Conservation (phyloP, 2,888 invertebrate genomes). For the Alviniconcha strummeri region DNA sequence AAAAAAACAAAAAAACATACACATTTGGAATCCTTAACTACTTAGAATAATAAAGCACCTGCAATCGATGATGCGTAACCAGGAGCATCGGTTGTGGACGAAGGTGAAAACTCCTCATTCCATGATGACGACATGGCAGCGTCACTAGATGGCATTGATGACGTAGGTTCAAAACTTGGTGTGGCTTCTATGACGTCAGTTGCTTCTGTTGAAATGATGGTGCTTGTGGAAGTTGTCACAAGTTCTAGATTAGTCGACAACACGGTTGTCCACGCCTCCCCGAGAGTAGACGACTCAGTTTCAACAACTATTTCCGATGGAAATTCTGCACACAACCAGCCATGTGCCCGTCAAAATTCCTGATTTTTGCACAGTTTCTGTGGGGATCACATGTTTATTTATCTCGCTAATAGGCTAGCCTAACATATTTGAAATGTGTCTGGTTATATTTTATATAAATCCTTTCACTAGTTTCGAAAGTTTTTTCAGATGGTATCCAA, state of each 20-base stretch:
- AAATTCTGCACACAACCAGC: background rate
- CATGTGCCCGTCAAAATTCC: too few species aligned
- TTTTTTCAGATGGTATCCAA: too few species aligned
- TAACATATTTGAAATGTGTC: too few species aligned
- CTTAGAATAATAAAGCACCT: too few species aligned
- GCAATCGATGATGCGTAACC: background rate
- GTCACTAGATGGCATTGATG: conserved; percentile 3
- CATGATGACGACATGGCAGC: background rate
- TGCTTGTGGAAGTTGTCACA: conserved; percentile 13
- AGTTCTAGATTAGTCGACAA: conserved; percentile 22
- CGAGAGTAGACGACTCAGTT: conserved; percentile 11
- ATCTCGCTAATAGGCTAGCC: too few species aligned
- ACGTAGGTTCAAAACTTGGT: background rate
- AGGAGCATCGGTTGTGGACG: background rate
- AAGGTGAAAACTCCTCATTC: background rate
- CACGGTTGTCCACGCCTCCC: conserved; percentile 23
- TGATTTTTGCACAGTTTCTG: too few species aligned
- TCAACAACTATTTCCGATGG: background rate
- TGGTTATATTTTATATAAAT: too few species aligned
- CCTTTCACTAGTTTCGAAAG: too few species aligned
- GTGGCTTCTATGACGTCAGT: conserved; percentile 1
- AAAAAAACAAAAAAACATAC: too few species aligned
- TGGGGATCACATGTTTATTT: too few species aligned
- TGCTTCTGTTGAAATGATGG: background rate
- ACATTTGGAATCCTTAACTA: too few species aligned